A percentile compares a stretch with the other conserved stretches of the same genome.
Conservation (phyloP, 2,888 invertebrate genomes). For the Epicampocera succincta region DNA sequence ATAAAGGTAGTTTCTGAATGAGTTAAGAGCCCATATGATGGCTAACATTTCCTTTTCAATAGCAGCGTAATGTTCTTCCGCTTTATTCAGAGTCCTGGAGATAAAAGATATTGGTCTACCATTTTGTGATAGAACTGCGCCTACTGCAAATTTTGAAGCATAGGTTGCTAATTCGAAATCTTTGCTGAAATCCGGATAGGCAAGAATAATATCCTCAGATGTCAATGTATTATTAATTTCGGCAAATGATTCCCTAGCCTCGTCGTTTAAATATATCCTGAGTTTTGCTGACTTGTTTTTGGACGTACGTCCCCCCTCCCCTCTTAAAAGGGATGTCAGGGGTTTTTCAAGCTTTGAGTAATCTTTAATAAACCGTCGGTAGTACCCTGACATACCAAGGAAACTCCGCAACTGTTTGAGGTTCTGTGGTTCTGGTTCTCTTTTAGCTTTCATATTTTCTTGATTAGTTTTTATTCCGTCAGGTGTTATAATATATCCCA, state of each 20-base stretch:
- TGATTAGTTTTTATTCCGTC: too few species aligned
- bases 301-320: too few species aligned
- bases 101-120: slow-evolving; percentile 46
- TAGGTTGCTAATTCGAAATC: slow-evolving; percentile 58
- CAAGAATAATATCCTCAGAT: slow-evolving; percentile 20
- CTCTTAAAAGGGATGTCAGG: too few species aligned
- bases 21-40: neutral
- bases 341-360: too few species aligned
- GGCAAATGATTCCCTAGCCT: neutral
- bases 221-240: neutral
- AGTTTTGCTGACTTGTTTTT: too few species aligned
- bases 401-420: too few species aligned
- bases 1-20: neutral
- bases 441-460: too few species aligned
- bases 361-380: too few species aligned
- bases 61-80: slow-evolving; percentile 21
- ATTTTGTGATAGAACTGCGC: slow-evolving; percentile 55
- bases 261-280: too few species aligned
- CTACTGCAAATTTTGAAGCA: slow-evolving; percentile 54
- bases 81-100: slow-evolving; percentile 35
- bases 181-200: slow-evolving; percentile 54
- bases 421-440: too few species aligned
- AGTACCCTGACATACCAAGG: too few species aligned
- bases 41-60: neutral
- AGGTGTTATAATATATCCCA: neutral